Percentiles rank a stretch among this genome's conserved stretches.
Evolutionary conservation across 2,113 vertebrate species (phyloP).

Genomic region (Atractosteus spatula): DNA sequence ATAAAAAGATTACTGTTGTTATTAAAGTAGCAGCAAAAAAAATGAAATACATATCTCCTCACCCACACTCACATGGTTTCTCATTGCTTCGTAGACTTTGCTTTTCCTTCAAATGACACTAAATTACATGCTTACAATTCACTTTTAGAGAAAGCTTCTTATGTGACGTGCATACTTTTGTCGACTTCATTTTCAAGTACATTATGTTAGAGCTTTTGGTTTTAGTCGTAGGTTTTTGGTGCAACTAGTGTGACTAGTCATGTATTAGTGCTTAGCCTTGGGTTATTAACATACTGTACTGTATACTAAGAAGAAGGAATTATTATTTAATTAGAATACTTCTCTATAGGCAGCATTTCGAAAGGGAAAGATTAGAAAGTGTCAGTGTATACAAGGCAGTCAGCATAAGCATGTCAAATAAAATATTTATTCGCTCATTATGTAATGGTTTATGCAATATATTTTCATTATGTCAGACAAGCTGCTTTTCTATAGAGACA

Average conservation of each 20-base stretch:
- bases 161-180: neutral
- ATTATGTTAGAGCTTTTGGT: neutral
- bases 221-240: neutral
- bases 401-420: no score
- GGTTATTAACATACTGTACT: neutral
- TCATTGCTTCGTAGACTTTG: constrained; percentile 67
- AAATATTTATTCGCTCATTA: no score
- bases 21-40: constrained; percentile 11
- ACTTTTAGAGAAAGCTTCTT: neutral
- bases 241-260: no score
- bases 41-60: neutral
- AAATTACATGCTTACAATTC: constrained; percentile 71
- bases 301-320: no score
- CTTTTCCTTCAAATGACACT: constrained; percentile 71
- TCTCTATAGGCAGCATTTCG: no score
- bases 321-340: no score
- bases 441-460: no score
- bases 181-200: neutral
- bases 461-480: no score
- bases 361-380: no score
- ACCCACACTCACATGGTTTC: constrained; percentile 39
- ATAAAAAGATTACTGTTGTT: constrained; percentile 8
- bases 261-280: no score
- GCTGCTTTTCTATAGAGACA: no score
- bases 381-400: no score